Evolutionary conservation across 2,113 vertebrate species (phyloP).

Genomic region (Eulacestoma nigropectus): DNA sequence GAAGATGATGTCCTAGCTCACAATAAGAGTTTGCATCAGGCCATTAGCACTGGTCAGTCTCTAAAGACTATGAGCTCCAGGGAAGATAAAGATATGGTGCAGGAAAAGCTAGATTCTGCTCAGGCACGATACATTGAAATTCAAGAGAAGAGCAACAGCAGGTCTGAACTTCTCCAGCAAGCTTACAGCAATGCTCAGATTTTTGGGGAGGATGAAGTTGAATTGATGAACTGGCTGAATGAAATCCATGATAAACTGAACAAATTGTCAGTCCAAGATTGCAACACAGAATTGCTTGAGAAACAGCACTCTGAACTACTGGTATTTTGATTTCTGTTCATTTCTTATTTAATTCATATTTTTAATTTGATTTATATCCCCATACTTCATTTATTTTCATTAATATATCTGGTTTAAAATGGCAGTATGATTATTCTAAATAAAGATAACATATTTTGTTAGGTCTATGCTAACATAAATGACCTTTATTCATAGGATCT

Average conservation of each 20-base stretch:
- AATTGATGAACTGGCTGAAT: constrained; percentile 95
- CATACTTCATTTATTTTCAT: not conserved
- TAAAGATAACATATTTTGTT: not conserved
- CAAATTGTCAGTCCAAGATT: constrained; percentile 83
- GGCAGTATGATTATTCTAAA: not conserved
- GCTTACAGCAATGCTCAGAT: constrained; percentile 92
- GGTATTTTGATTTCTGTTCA: constrained; percentile 81
- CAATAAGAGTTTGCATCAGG: constrained; percentile 89
- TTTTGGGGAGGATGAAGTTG: constrained; percentile 96
- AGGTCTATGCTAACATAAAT: not conserved
- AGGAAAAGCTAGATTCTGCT: constrained; percentile 86
- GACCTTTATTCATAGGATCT: constrained; percentile 75
- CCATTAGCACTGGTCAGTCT: constrained; percentile 87
- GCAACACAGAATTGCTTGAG: constrained; percentile 79
- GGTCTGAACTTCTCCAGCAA: constrained; percentile 88
- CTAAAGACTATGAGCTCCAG: constrained; percentile 88
- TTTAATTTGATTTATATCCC: constrained; percentile 6
- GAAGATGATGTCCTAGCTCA: constrained; percentile 90
- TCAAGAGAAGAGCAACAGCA: constrained; percentile 87
- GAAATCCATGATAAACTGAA: constrained; percentile 83
- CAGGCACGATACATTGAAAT: constrained; percentile 89
- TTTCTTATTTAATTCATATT: constrained; percentile 48
- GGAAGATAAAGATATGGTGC: constrained; percentile 94
- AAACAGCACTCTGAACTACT: constrained; percentile 86
- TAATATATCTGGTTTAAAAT: not conserved